Percentiles rank a stretch among this genome's conserved stretches.
phyloP scores from a whole-genome alignment of 2,888 invertebrate species.

The Pycnomerus fuliginosus region DNA sequence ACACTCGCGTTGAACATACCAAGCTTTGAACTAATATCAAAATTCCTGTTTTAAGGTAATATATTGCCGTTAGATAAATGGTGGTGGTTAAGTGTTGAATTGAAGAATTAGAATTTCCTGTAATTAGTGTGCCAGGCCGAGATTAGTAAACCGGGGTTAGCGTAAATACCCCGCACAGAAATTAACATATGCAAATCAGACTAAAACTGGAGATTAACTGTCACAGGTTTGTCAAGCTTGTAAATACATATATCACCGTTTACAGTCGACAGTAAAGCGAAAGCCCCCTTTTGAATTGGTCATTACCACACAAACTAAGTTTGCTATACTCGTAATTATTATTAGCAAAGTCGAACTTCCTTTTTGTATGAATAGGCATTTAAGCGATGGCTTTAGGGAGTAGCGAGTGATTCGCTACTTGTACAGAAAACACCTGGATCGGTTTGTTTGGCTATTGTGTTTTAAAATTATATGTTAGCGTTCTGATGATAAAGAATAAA shows the following conservation, averaged over 20 bases:
- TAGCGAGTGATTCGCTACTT: conserved; percentile 10
- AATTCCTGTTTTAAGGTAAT: too few relatives aligned
- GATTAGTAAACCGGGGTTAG: conserved; percentile 42
- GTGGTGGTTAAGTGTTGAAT: conserved; percentile 33
- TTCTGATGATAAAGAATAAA: conserved; percentile 11
- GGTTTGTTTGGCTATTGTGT: conserved; percentile 21
- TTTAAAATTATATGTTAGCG: conserved; percentile 20
- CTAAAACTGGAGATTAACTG: conserved; percentile 48
- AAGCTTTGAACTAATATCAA: too few relatives aligned
- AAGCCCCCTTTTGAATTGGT: conserved; percentile 15
- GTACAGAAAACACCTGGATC: conserved; percentile 21
- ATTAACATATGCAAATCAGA: conserved; percentile 49
- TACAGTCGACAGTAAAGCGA: conserved; percentile 18
- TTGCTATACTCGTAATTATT: conserved; percentile 4
- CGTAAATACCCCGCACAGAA: conserved; percentile 42
- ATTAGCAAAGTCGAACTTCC: conserved; percentile 11
- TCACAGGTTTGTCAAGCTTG: conserved; percentile 47
- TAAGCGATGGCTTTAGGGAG: conserved; percentile 4
- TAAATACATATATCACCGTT: conserved; percentile 38
- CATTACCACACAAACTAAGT: conserved; percentile 8
- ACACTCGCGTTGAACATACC: too few relatives aligned
- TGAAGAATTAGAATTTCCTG: conserved; percentile 28
- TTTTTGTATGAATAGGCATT: conserved; percentile 9
- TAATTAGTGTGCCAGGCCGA: conserved; percentile 34
- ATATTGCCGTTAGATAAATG: too few relatives aligned